Evolutionary conservation across 2,888 invertebrate genomes (phyloP), one percentile per base, ranked within the genome.

Genomic region (Agrotis segetum): DNA sequence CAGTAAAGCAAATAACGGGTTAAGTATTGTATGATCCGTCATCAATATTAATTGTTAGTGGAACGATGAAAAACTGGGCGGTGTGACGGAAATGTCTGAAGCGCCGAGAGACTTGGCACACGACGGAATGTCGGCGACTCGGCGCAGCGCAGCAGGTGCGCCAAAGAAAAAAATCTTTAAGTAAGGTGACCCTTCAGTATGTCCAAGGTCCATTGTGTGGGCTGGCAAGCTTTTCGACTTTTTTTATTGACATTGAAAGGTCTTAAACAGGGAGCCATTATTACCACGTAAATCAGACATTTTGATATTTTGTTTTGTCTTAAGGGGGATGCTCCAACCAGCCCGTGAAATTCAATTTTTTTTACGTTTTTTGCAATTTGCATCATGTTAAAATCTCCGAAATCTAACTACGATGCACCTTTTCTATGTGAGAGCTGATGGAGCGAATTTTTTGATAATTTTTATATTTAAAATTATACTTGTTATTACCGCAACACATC

Each of bases 101-200:
- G 82, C 82, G 80, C 87, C 84, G 75, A 77, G 77, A 86, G 82
- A 86, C 77, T 77, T 56, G 86, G 89, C 92, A 87, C 92, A 89
- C 92, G 93, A 89, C 89, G 90, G 93, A 88, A 94, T 94, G 92
- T 85, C 79, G 77, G 71, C 84, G 87, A 93, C 92, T 85, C 79
- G 77, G 71, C 85, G 87, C 77, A 62, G 77, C 72, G 75, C 80
- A 81, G 75, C 80, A 81, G 72, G 78, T 86, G 86, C 80, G 63
- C 67, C 77, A 69, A 34, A 46, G 68, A 72, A 76, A 77, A 79
- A 80, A 83, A 70, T 40, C 63, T 50, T 53, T 65, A 71, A 79
- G 71, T 29, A 5, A 79, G 71, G 75, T 74, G 76, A 74, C 77
- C 68, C 77, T 77, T 80, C 52, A 61, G 74, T 67, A 76, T 69